Evolutionary conservation across 2,113 vertebrate genomes (phyloP), one percentile per base, ranked within the genome.

Genomic region (Trogon melanurus): DNA sequence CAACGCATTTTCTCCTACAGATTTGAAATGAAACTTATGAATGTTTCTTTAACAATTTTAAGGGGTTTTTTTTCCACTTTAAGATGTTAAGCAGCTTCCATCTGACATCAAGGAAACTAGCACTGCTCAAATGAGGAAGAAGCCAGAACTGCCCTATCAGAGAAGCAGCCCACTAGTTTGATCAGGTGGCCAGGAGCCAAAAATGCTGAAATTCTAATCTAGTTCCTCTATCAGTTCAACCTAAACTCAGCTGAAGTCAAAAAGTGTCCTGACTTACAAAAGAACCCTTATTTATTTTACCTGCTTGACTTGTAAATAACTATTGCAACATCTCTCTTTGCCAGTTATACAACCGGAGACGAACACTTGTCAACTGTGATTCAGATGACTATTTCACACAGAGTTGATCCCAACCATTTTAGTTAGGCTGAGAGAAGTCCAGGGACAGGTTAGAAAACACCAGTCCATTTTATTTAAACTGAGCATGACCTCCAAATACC

Each of bases 301-400:
- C 92, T 95, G 83, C 79, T 86, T 67, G 45, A 85, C 76, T 57
- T 81, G 61, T 34, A 92, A 93, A 69, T 90, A 95, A 89, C 53
- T 85, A 34, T 84, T 97, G 94, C 91, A 75, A 93, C 73, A 93
- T 34, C 32, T 73, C 56, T 64, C 71, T 85, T 51, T 79, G 51
- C 72, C 78, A 85, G 57, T 88, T 92, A 89, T 23, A 78, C 73
- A 95, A 83, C 36, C 62, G 44, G 50, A 29, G 13, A 82, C 7
- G 62, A 85, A 72, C 18, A 25, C 27, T 62, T 36, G 9, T 61
- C 56, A 84, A 47, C 60, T 57, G 62, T 17, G 88, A 90, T 62
- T 95, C 74, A 72, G 27, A 88, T 6, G 45, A 64, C 75, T 29
- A 30, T 9, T n/a, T 30, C 56, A 88, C 67, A n/a, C 41, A 58